Evolutionary conservation across 2,797 vertebrate genomes (phyloP).

Genomic region (Platalea minor): DNA sequence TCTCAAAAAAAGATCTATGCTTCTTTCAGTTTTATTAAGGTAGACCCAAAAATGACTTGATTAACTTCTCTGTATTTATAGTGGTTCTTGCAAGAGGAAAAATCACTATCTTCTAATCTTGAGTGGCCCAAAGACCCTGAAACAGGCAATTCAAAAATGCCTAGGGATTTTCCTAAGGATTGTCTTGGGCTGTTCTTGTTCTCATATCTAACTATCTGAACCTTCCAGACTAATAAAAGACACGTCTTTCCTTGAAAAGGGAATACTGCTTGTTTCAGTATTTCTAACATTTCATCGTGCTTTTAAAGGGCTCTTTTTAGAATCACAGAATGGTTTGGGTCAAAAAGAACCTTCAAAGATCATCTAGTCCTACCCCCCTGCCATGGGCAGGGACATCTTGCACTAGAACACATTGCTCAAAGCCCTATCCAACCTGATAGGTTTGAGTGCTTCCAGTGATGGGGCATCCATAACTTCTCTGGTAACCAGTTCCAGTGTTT

Average conservation of each 20-base stretch:
- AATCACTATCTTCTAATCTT: not conserved
- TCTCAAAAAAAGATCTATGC: not conserved
- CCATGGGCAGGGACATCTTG: not conserved
- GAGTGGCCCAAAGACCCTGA: not conserved
- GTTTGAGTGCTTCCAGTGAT: not conserved
- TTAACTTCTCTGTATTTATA: not conserved
- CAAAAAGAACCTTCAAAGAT: not conserved
- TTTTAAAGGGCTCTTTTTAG: not conserved
- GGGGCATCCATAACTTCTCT: not conserved
- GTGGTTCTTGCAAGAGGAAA: not conserved
- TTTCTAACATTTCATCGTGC: not conserved
- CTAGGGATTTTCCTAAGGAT: not conserved
- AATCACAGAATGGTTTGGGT: not conserved
- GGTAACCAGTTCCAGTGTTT: not conserved
- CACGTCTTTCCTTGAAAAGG: not conserved
- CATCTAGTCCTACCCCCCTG: not conserved
- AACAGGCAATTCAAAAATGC: not conserved
- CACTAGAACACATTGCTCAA: not conserved
- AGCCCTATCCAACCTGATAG: accelerated
- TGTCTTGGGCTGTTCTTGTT: not conserved
- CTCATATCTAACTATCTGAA: not conserved
- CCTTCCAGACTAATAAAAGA: not conserved
- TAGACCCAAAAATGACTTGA: not conserved
- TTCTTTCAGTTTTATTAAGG: not conserved
- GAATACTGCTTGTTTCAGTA: not conserved